Evolutionary conservation across 2,113 vertebrate genomes (phyloP).

Genomic region (Galbula dea): DNA sequence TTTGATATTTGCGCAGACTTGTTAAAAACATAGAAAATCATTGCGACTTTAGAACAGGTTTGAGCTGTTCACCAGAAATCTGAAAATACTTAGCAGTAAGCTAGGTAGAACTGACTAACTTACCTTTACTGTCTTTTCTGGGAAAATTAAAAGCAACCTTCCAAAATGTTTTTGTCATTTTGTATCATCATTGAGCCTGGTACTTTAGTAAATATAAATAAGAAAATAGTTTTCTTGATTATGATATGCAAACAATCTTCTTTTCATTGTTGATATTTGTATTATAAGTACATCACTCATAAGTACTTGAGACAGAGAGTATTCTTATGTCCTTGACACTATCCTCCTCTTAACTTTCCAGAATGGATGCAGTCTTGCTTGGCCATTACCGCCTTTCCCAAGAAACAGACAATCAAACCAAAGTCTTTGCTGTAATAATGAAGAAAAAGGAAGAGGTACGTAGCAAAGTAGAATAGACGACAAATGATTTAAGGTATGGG

Average conservation of each 20-base stretch:
- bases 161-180: background rate
- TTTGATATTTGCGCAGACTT: background rate
- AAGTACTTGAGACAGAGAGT: background rate
- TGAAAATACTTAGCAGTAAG: background rate
- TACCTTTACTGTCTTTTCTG: background rate
- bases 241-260: background rate
- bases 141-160: background rate
- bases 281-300: background rate
- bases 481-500: background rate
- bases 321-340: background rate
- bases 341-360: constrained; percentile 56
- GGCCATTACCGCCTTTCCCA: constrained; percentile 97
- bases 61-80: background rate
- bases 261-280: background rate
- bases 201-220: background rate
- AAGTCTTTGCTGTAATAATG: constrained; percentile 97
- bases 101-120: background rate
- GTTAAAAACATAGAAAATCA: background rate
- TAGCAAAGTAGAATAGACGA: background rate
- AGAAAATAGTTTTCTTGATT: background rate
- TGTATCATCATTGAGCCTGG: background rate
- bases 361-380: constrained; percentile 89
- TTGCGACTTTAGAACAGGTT: background rate
- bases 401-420: constrained; percentile 98
- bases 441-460: constrained; percentile 96